These are phyloP conservation scores for Rhagonycha fulva DNA, from an alignment of 2,888 invertebrate species.

Conservation along the genomic window DNA sequence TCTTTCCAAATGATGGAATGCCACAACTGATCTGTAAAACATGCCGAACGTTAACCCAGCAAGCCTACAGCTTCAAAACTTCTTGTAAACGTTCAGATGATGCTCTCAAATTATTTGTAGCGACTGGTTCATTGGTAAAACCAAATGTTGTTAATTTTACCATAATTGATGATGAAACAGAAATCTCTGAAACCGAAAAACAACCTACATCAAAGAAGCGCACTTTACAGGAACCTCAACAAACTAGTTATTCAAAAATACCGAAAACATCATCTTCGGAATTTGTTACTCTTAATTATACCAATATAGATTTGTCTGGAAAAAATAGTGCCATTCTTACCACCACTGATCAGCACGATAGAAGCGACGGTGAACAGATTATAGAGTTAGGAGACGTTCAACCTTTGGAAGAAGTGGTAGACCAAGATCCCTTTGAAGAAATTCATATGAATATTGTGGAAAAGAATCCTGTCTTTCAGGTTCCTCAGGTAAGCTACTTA, in stretches of 20 bases:
- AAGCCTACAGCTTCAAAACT: slow-evolving; percentile 75
- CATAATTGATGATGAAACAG: neutral
- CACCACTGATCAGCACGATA: neutral
- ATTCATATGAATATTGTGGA: slow-evolving; percentile 38
- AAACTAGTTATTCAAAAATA: neutral
- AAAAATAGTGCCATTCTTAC: neutral
- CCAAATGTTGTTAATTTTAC: slow-evolving; percentile 16
- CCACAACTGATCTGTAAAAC: slow-evolving; percentile 71
- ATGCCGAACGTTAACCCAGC: slow-evolving; percentile 70
- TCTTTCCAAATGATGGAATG: slow-evolving; percentile 72
- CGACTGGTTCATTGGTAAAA: slow-evolving; percentile 61
- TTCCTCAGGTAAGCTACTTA: slow-evolving; percentile 30
- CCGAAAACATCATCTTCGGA: neutral
- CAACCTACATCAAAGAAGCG: neutral
- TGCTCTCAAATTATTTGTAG: slow-evolving; percentile 67
- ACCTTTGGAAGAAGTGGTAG: slow-evolving; percentile 12
- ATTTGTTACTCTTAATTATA: slow-evolving; percentile 22
- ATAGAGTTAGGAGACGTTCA: slow-evolving; percentile 25
- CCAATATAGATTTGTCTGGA: slow-evolving; percentile 13
- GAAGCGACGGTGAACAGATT: slow-evolving; percentile 4
- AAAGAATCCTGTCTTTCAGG: slow-evolving; percentile 40
- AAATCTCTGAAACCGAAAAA: neutral
- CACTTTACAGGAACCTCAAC: neutral
- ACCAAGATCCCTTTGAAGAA: slow-evolving; percentile 25
- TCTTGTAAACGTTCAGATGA: slow-evolving; percentile 78